phyloP scores from a whole-genome alignment of 2,797 vertebrate genomes.

The Propithecus deckenii region DNA sequence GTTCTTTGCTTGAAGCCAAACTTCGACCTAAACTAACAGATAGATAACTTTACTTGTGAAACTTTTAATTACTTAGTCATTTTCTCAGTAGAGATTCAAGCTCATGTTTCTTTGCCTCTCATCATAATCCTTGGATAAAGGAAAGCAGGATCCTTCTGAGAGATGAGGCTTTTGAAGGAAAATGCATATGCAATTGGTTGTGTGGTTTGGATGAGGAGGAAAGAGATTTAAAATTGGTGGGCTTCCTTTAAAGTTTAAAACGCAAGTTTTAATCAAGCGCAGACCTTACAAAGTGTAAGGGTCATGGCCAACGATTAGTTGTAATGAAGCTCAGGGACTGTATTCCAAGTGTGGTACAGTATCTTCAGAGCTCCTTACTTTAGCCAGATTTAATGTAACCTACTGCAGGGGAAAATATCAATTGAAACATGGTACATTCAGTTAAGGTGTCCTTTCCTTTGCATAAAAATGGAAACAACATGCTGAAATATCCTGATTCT shows the following conservation, averaged over 20 bases:
- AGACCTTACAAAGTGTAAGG: constrained; percentile 42
- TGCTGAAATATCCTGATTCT: constrained; percentile 26
- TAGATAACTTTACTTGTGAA: constrained; percentile 69
- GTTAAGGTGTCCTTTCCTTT: constrained; percentile 62
- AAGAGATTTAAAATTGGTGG: constrained; percentile 73
- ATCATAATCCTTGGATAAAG: constrained; percentile 75
- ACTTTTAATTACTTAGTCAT: constrained; percentile 71
- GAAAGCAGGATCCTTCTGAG: constrained; percentile 63
- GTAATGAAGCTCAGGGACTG: constrained; percentile 46
- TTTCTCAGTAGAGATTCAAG: constrained; percentile 66
- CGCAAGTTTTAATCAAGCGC: constrained; percentile 71
- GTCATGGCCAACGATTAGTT: constrained; percentile 42
- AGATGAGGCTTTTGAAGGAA: constrained; percentile 74
- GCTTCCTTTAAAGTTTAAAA: constrained; percentile 70
- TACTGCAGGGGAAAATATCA: constrained; percentile 39
- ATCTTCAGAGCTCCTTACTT: constrained; percentile 43
- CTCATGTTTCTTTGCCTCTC: constrained; percentile 47
- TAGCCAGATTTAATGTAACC: constrained; percentile 57
- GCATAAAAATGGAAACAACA: background rate
- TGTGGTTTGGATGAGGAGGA: constrained; percentile 73
- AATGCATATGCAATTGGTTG: constrained; percentile 59
- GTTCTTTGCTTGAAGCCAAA: constrained; percentile 59
- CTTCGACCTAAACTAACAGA: constrained; percentile 64
- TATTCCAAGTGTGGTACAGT: constrained; percentile 45
- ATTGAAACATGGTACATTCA: constrained; percentile 1